Percentiles rank a stretch among this genome's conserved stretches.
Evolutionary conservation across 2,888 invertebrate species (phyloP).

Genomic region (Mythimna loreyi): DNA sequence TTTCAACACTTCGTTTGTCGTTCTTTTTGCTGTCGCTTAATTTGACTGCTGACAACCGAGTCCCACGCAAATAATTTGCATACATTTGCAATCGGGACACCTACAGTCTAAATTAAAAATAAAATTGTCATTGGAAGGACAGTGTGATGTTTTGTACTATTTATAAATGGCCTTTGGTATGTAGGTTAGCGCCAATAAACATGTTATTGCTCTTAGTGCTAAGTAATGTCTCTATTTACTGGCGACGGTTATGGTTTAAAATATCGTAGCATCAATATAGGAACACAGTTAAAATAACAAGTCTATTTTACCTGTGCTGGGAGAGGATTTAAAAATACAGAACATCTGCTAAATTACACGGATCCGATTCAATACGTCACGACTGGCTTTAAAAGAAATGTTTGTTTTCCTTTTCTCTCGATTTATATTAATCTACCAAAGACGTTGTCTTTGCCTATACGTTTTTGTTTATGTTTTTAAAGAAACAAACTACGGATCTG

Average conservation of each 20-base stretch:
- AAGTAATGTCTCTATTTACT: slow-evolving; percentile 26
- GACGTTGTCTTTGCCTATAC: too few species aligned
- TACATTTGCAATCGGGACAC: slow-evolving; percentile 79
- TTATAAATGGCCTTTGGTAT: slow-evolving; percentile 38
- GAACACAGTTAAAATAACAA: slow-evolving; percentile 20
- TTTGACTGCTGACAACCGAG: slow-evolving; percentile 78
- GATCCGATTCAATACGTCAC: background rate
- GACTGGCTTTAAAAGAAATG: background rate
- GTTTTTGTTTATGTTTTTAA: too few species aligned
- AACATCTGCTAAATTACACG: background rate
- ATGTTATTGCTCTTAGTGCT: slow-evolving; percentile 32
- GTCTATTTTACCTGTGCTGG: background rate
- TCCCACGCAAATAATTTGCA: slow-evolving; percentile 83
- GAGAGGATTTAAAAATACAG: background rate
- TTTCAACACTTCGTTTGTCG: slow-evolving; percentile 75
- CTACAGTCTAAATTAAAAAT: slow-evolving; percentile 73
- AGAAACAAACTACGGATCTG: too few species aligned
- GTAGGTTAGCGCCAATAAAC: slow-evolving; percentile 52
- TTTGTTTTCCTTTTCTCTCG: background rate
- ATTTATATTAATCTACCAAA: background rate
- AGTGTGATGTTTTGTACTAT: slow-evolving; percentile 52
- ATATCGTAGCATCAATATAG: slow-evolving; percentile 29
- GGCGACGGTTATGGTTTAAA: slow-evolving; percentile 22
- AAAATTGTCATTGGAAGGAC: slow-evolving; percentile 68
- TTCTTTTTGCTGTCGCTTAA: slow-evolving; percentile 78